Percentiles rank a stretch among this genome's conserved stretches.
Conservation (phyloP, 2,797 vertebrate genomes). For the Sparidentex hasta region DNA sequence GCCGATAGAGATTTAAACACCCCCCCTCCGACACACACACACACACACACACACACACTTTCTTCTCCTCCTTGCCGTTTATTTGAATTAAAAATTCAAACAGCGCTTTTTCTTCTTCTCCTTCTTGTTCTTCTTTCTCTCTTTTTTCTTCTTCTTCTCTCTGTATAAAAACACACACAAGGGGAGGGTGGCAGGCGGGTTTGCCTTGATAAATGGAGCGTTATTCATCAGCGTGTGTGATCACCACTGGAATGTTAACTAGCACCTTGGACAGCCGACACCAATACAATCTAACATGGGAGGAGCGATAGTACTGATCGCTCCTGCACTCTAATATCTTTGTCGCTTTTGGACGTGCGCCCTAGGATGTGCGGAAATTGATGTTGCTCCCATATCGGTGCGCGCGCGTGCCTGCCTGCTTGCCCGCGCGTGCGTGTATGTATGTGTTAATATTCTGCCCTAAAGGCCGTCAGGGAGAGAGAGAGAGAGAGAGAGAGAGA, state of each 20-base stretch:
- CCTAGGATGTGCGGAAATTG: constrained; percentile 47
- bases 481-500: constrained; percentile 51
- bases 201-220: constrained; percentile 82
- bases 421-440: constrained; percentile 23
- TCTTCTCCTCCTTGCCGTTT: not conserved
- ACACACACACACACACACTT: not conserved
- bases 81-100: not conserved
- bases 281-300: constrained; percentile 58
- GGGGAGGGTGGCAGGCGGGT: constrained; percentile 68
- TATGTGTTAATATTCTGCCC: constrained; percentile 77
- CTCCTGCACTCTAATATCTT: constrained; percentile 39
- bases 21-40: not conserved
- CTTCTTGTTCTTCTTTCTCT: not conserved
- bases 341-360: constrained; percentile 21
- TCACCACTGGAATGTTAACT: constrained; percentile 86
- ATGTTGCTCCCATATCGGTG: constrained; percentile 42
- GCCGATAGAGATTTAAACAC: constrained; percentile 50
- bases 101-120: not conserved
- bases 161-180: constrained; percentile 37
- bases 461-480: constrained; percentile 40
- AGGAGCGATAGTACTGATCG: constrained; percentile 51
- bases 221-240: constrained; percentile 82
- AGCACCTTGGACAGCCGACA: constrained; percentile 82
- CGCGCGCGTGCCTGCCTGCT: constrained; percentile 18
- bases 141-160: constrained; percentile 17